A percentile compares a stretch with the other conserved stretches of the same genome.
These are phyloP conservation scores for Eclectus roratus DNA, from an alignment of 2,113 vertebrate genomes.

Conservation along the genomic window DNA sequence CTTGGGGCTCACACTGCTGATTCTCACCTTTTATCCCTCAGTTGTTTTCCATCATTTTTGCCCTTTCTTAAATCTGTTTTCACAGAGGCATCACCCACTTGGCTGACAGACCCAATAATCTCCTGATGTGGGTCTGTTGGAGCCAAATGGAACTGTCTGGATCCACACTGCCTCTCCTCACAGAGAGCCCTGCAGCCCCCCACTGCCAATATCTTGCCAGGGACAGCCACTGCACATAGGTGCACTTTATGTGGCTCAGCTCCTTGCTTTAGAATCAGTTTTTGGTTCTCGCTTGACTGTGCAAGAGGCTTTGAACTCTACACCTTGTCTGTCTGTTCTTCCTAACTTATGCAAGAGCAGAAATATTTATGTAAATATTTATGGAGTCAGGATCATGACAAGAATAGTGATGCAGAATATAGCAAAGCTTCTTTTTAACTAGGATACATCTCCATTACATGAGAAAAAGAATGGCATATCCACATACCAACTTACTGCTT, in stretches of 20 bases:
- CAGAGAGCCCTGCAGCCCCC: background rate
- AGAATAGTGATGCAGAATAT: background rate
- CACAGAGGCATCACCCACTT: background rate
- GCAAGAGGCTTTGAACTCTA: background rate
- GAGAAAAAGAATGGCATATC: background rate
- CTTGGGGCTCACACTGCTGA: background rate
- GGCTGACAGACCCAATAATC: too few species aligned
- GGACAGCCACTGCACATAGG: accelerated
- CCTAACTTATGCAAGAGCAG: background rate
- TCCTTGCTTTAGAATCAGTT: background rate
- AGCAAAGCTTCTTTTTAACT: background rate
- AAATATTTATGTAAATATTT: background rate
- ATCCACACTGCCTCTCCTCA: background rate
- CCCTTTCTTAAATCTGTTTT: background rate
- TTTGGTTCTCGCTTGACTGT: accelerated
- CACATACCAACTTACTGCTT: background rate
- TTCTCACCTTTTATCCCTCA: background rate
- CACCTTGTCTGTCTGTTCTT: background rate
- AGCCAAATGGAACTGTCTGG: background rate
- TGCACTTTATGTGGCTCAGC: background rate
- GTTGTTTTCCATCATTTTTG: background rate
- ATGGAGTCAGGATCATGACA: background rate
- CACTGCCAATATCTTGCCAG: accelerated
- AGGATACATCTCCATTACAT: background rate
- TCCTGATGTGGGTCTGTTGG: background rate